A percentile compares a stretch with the other conserved stretches of the same genome.
phyloP scores from a whole-genome alignment of 2,888 invertebrate genomes.

The Heliconius ethilla region DNA sequence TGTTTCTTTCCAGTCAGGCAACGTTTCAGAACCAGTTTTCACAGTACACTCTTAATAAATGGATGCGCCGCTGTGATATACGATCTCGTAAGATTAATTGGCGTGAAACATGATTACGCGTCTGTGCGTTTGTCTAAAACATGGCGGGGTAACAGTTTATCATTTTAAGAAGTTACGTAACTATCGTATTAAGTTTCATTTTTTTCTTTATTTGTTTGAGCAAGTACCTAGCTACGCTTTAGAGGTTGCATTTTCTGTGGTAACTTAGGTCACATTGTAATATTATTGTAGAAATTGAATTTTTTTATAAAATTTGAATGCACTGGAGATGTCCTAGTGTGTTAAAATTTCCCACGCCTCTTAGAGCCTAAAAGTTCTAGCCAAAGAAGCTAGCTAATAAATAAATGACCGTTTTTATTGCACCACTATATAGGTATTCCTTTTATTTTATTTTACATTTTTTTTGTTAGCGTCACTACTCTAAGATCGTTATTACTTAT shows the following conservation, averaged over 20 bases:
- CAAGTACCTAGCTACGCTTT: neutral
- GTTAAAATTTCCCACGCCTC: too few relatives aligned
- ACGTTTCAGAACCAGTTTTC: slow-evolving; percentile 44
- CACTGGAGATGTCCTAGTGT: too few relatives aligned
- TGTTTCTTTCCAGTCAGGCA: slow-evolving; percentile 33
- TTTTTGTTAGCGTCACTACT: too few relatives aligned
- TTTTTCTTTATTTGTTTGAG: neutral
- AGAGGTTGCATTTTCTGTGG: neutral
- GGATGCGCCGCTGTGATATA: slow-evolving; percentile 41
- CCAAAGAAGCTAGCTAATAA: too few relatives aligned
- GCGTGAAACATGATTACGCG: slow-evolving; percentile 51
- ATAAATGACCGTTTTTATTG: too few relatives aligned
- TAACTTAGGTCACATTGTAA: neutral
- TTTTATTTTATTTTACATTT: too few relatives aligned
- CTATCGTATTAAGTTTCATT: neutral
- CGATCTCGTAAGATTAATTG: slow-evolving; percentile 50
- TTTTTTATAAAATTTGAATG: neutral
- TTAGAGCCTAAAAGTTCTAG: too few relatives aligned
- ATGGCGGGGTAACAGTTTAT: slow-evolving; percentile 20
- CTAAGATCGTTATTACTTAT: too few relatives aligned
- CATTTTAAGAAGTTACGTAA: slow-evolving; percentile 13
- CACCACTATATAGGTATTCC: too few relatives aligned
- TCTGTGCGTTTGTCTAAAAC: slow-evolving; percentile 46
- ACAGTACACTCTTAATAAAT: slow-evolving; percentile 37
- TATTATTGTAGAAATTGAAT: neutral